A percentile compares a stretch with the other conserved stretches of the same genome.
These are phyloP conservation scores for Vicugna pacos DNA, from an alignment of 2,113 vertebrate species.

Conservation along the genomic window DNA sequence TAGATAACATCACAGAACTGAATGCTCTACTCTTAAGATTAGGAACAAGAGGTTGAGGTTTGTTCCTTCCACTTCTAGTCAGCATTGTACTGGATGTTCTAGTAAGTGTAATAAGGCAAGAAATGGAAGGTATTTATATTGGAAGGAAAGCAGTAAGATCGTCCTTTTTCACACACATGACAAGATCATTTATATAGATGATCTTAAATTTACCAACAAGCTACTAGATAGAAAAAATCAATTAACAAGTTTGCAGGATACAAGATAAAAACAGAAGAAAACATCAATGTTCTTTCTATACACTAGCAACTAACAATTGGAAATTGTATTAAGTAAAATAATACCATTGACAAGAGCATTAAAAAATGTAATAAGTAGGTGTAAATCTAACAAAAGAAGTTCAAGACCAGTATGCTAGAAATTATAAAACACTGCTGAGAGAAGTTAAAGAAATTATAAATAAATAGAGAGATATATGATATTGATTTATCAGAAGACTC, in stretches of 20 bases:
- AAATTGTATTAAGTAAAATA: slow-evolving; percentile 39
- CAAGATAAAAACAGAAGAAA: slow-evolving; percentile 1
- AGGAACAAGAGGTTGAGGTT: not conserved
- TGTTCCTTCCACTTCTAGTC: not conserved
- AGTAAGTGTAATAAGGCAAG: slow-evolving; percentile 15
- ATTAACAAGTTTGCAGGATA: not conserved
- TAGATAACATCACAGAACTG: not conserved
- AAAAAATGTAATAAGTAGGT: not conserved
- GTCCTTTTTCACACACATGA: not conserved
- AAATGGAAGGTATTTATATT: not conserved
- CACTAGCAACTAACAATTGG: not conserved
- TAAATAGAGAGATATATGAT: not conserved
- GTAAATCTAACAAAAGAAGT: not conserved
- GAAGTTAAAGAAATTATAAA: slow-evolving; percentile 24
- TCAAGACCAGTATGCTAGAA: not conserved
- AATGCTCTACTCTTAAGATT: not conserved
- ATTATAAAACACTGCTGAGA: not conserved
- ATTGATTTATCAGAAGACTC: not conserved
- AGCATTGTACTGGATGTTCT: not conserved
- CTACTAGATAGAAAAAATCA: not conserved
- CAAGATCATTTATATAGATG: not conserved
- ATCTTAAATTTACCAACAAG: not conserved
- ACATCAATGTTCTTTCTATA: not conserved
- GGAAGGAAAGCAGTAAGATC: not conserved
- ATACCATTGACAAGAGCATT: not conserved